Base-by-base conservation (phyloP, 2,113 vertebrate species). In the Tauraco erythrolophus region DNA sequence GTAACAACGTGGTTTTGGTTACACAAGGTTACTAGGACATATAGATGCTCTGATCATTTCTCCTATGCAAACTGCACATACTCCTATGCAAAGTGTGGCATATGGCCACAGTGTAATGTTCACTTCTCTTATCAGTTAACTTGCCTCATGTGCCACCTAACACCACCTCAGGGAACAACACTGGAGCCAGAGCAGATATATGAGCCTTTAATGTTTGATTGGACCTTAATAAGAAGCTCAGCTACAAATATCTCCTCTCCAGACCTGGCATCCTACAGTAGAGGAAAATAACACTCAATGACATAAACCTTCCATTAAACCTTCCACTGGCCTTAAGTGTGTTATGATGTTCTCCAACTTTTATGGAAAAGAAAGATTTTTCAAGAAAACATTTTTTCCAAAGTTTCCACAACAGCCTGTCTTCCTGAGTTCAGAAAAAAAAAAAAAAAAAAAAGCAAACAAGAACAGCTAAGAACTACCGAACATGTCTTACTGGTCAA, bases 311-410 rank as follows among this genome's bases (percentile, higher is more conserved):
- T 45, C 17, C 46, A 71, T 28, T 18, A 82, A 83, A 68, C 3
- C 1, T 46, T 51, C 35, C 15, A 33, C 5, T 0, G 0, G 39
- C 0, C 0, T 19, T 62, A 78, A 45, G 4, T 37, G 18, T 1
- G 1, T 31, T 66, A 46, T 1, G 2, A 48, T 28, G 3, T 51
- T 94, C 89, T 85, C 41, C 15, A 62, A 1, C 14, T 71, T 64
- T 54, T 51, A 46, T 33, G 41, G 19, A 79, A 81, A 82, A 80
- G 2, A 80, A 72, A 28, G n/a, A 17, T 57, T 65, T 84, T 74
- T 76, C 35, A 65, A 27, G 2, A 50, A 3, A 19, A 41, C 5
- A 3, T 48, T 72, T 85, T 37, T 66, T 35, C 10, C 61, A 76
- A 28, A 3, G 6, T 79, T 79, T 95, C 19, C 53, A 60, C 30